phyloP scores from a whole-genome alignment of 1,140 invertebrate species.

The Papilio xuthus region DNA sequence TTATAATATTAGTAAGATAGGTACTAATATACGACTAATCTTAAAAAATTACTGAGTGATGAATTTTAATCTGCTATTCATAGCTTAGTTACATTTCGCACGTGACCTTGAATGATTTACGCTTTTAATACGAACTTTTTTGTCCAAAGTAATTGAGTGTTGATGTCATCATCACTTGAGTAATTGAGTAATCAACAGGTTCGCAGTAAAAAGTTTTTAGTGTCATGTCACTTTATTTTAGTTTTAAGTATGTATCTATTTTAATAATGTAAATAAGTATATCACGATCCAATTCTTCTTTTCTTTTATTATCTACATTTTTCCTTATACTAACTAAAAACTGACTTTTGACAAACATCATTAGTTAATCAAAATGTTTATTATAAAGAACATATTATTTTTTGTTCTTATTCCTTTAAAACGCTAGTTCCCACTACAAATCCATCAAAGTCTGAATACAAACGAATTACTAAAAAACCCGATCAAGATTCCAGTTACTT shows the following conservation, averaged over 20 bases:
- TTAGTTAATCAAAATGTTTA: no score
- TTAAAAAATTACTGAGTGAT: not conserved
- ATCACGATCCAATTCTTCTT: no score
- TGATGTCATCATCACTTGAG: slow-evolving; percentile 14
- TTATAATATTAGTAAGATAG: no score
- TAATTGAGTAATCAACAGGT: slow-evolving; percentile 15
- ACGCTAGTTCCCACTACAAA: not conserved
- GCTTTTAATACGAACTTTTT: slow-evolving; percentile 6
- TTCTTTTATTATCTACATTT: no score
- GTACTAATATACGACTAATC: no score
- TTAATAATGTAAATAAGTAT: not conserved
- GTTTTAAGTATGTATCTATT: not conserved
- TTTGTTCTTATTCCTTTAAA: not conserved
- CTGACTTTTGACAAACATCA: no score
- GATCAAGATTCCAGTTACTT: not conserved
- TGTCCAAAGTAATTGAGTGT: slow-evolving; percentile 13
- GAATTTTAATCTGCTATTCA: not conserved
- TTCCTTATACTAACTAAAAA: no score
- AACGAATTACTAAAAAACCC: not conserved
- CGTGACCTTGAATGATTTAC: slow-evolving; percentile 6
- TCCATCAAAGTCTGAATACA: not conserved
- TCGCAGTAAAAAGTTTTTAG: slow-evolving; percentile 2
- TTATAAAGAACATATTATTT: no score
- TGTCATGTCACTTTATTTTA: not conserved
- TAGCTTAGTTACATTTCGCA: not conserved